Evolutionary conservation across 2,888 invertebrate species (phyloP), one percentile per base, ranked within the genome.

Genomic region (Prosopocoilus inquinatus): DNA sequence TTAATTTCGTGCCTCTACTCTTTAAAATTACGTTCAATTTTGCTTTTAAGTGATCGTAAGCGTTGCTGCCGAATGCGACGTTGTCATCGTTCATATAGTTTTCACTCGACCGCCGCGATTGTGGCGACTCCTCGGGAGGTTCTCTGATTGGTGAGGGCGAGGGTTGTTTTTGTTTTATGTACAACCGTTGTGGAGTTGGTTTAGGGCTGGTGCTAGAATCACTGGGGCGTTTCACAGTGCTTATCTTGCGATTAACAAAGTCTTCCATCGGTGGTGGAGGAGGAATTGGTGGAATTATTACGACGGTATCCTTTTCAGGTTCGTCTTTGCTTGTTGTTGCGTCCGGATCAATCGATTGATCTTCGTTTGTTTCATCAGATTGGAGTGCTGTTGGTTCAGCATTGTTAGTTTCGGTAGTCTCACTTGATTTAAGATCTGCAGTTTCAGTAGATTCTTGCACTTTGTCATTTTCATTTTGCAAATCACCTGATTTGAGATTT

Each of bases 251-350:
- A 32, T 52, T 15, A 41, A 60, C 49, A 59, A 60, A 59, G 51
- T 62, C 47, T 16, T 61, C 52, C 58, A 63, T 57, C 13, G 66
- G 58, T 4, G 70, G 68, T 12, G 63, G 61, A 5, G 57, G 47
- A 13, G 60, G 62, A 39, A 62, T 54, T 9, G 61, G 60, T n/a
- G 59, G 55, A 11, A n/a, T n/a, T 50, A 11, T 50, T 44, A 38
- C n/a, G 8, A 1, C 36, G 8, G n/a, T 39, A 13, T 44, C 8
- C 3, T 44, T 15, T 11, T n/a, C 15, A 9, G 11, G 11, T 12
- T 38, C 13, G 1, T 5, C 38, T 12, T 12, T 36, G 3, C 4
- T 12, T 12, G 9, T 38, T 12, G 13, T 16, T 15, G 13, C 15
- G 7, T 47, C 47, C 12, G 13, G 7, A 4, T n/a, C 16, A 13